These are phyloP conservation scores for Alces alces DNA, from an alignment of 2,113 vertebrate genomes.

Conservation along the genomic window DNA sequence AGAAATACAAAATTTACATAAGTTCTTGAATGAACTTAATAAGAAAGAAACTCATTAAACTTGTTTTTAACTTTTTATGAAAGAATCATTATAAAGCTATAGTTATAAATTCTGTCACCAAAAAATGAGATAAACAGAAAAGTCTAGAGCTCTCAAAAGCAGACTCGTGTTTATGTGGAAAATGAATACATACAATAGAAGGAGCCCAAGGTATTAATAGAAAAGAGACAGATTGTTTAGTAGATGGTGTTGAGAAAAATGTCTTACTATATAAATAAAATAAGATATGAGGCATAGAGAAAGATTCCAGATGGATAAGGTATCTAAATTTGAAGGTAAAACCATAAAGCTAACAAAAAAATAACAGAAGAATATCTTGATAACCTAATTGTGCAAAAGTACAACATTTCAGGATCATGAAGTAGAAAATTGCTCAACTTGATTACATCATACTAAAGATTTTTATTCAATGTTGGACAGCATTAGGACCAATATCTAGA, in stretches of 20 bases:
- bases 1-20: not conserved
- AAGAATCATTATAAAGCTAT: not conserved
- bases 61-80: constrained; percentile 9
- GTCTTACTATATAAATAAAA: not conserved
- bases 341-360: not conserved
- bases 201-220: not conserved
- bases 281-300: not conserved
- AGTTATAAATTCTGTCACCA: not conserved
- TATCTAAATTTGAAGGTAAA: not conserved
- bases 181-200: not conserved
- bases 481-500: not conserved
- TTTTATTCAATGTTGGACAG: not conserved
- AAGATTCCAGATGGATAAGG: not conserved
- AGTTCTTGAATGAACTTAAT: not conserved
- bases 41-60: not conserved
- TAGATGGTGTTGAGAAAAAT: not conserved
- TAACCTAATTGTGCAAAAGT: not conserved
- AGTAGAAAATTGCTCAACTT: not conserved
- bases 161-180: not conserved
- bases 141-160: not conserved
- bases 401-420: not conserved
- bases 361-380: not conserved
- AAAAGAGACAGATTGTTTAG: not conserved
- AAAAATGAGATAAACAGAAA: not conserved
- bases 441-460: not conserved